Base-by-base conservation (phyloP, 2,888 invertebrate species). In the Cyaniris semiargus region DNA sequence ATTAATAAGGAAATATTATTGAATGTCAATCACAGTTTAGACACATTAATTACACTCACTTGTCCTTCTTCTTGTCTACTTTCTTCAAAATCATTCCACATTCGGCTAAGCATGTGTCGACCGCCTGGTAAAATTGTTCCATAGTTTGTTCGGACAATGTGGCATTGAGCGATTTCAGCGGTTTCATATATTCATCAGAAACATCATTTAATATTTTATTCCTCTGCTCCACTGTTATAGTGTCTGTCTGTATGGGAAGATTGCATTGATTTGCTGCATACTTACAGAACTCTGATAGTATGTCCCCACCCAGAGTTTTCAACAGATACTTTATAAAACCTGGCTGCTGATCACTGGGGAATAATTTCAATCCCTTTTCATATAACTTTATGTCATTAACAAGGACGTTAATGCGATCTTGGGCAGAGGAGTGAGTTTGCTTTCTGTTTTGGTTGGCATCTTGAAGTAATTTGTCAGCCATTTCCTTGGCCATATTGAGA, bases 31-130 rank as follows among this genome's bases (percentile, higher is more conserved):
- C 66, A 66, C 66, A 15, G 27, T 66, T 66, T 66, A 31, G 27
- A 31, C 18, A 66, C 6, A 66, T 60, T 60, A 27, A 31, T 31
- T 31, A 78, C 78, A 89, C 89, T 84, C 84, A 94, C 94, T 92
- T 95, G 86, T 97, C 96, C 86, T 97, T 97, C 87, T 98, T 98
- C 88, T 98, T 98, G 86, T 99, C 98, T 80, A 96, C 95, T 89
- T 98, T 98, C 85, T 97, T 97, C 80, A 98, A 90, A 82, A 97
- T 96, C 95, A 98, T 96, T 79, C 96, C 96, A 86, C 96, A 97
- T 76, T 95, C 93, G 23, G 95, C 91, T 82, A 98, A 91, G 74
- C 96, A 96, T 0, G 95, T 88, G 83, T 98, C 98, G 66, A 97
- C 93, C n/a, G 95, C 94, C 82, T 94, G 94, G 82, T 97, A 95